These are phyloP conservation scores for Barnardius zonarius DNA, from an alignment of 2,113 vertebrate species.

Conservation along the genomic window DNA sequence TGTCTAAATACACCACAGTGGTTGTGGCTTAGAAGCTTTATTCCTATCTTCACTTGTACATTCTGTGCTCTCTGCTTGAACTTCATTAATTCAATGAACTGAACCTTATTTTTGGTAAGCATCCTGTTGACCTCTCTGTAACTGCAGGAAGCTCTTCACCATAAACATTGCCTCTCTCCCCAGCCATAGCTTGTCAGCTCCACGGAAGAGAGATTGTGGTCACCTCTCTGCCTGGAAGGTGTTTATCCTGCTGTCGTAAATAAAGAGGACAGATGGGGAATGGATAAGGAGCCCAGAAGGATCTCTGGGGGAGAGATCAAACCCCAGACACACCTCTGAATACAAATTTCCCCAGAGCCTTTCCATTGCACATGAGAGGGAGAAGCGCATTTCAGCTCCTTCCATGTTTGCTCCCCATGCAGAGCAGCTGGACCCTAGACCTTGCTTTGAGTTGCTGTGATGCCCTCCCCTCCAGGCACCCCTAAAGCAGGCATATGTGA, in stretches of 20 bases:
- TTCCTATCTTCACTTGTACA: neutral
- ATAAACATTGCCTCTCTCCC: neutral
- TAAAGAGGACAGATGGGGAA: neutral
- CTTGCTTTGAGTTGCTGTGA: neutral
- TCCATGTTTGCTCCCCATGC: rapidly evolving
- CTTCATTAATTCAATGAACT: conserved; percentile 5
- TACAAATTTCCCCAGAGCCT: neutral
- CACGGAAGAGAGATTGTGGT: neutral
- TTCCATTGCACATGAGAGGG: neutral
- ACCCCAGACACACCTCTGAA: neutral
- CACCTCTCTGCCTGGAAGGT: neutral
- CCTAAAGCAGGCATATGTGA: neutral
- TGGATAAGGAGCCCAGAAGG: neutral
- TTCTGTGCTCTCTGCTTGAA: neutral
- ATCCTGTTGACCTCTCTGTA: conserved; percentile 14
- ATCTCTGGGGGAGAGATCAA: neutral
- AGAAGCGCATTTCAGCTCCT: neutral
- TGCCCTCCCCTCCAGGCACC: neutral
- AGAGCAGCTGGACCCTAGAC: neutral
- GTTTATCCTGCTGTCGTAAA: neutral
- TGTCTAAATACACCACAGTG: neutral
- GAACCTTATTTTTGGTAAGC: conserved; percentile 26
- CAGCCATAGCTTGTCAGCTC: neutral
- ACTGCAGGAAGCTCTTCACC: conserved; percentile 25
- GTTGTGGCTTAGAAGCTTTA: neutral